Evolutionary conservation across 2,113 vertebrate genomes (phyloP).

Genomic region (Ailurus styani): DNA sequence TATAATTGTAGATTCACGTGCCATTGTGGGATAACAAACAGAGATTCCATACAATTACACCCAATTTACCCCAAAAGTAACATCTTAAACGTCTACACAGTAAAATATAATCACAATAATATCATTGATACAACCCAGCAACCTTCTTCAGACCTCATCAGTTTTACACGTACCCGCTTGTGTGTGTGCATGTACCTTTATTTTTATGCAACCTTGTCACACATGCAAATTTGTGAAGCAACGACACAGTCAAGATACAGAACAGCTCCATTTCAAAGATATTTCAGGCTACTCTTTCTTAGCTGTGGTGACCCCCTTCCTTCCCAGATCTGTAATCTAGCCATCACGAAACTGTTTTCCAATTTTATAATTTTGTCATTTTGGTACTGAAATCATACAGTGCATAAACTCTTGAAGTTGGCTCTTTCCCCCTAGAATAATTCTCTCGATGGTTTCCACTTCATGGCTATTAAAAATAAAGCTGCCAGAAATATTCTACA

Average conservation of each 20-base stretch:
- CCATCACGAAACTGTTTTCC: background rate
- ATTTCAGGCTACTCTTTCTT: background rate
- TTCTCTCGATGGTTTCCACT: background rate
- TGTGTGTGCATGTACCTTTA: background rate
- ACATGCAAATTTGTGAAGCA: background rate
- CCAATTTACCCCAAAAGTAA: background rate
- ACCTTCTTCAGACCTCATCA: background rate
- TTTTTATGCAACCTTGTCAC: background rate
- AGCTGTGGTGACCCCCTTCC: too few species aligned
- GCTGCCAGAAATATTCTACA: background rate
- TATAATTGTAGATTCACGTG: background rate
- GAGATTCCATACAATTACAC: background rate
- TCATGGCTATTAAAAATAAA: background rate
- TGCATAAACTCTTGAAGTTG: background rate
- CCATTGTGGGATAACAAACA: background rate
- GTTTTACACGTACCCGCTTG: background rate
- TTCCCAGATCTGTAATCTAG: background rate
- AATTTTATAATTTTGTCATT: background rate
- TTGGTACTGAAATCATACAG: background rate
- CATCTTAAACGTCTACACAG: fast-evolving
- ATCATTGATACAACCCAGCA: background rate
- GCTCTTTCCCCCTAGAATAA: background rate
- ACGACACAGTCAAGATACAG: background rate
- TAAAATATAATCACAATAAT: background rate
- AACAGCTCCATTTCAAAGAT: background rate